Evolutionary conservation across 2,797 vertebrate genomes (phyloP).

Genomic region (Propithecus deckenii): DNA sequence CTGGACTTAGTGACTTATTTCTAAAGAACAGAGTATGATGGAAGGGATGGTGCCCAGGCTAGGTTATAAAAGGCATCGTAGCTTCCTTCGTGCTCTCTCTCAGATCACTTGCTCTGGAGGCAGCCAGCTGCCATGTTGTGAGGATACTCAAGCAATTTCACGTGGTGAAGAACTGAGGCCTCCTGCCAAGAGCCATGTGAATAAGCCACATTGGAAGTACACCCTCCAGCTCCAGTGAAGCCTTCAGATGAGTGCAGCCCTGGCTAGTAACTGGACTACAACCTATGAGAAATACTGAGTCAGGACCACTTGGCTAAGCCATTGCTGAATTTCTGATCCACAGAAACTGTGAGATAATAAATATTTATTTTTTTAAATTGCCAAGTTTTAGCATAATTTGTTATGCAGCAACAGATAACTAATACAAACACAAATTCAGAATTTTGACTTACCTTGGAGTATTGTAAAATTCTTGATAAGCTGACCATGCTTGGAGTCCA

Average conservation of each 20-base stretch:
- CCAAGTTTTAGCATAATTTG: neutral
- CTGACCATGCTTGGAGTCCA: conserved; percentile 97
- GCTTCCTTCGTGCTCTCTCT: neutral
- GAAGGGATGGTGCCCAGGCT: neutral
- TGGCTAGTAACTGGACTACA: neutral
- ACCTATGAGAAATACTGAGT: neutral
- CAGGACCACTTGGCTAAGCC: neutral
- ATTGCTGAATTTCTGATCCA: neutral
- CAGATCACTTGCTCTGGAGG: neutral
- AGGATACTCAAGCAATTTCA: neutral
- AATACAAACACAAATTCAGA: neutral
- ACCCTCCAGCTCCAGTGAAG: neutral
- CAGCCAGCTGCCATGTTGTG: neutral
- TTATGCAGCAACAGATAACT: neutral
- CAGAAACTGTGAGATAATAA: neutral
- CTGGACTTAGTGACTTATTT: neutral
- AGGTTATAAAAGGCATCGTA: neutral
- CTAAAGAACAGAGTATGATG: conserved; percentile 20
- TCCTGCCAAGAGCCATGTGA: neutral
- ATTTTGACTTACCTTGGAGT: conserved; percentile 90
- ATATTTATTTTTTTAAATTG: neutral
- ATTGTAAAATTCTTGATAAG: conserved; percentile 99
- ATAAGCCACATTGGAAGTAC: neutral
- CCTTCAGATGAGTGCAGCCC: neutral
- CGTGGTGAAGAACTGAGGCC: neutral